phyloP scores from a whole-genome alignment of 2,113 vertebrate species.

The Etheostoma cragini region DNA sequence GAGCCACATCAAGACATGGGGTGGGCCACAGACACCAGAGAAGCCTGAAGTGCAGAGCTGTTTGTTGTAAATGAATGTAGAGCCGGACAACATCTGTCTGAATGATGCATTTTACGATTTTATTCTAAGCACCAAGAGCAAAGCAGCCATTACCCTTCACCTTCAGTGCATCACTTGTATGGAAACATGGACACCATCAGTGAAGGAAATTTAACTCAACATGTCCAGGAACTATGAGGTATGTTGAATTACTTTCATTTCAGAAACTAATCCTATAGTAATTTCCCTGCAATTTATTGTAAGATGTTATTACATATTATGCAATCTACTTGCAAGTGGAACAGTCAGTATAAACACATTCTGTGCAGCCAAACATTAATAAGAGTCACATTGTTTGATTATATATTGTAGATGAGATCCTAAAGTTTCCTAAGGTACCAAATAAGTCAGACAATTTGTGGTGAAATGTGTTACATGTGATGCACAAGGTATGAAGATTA shows the following conservation, averaged over 20 bases:
- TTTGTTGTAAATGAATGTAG: constrained; percentile 25
- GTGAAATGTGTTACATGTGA: not conserved
- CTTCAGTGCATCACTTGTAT: constrained; percentile 72
- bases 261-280: not conserved
- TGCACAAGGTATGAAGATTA: not conserved
- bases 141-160: constrained; percentile 62
- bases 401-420: not conserved
- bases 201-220: constrained; percentile 79
- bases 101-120: constrained; percentile 71
- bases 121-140: constrained; percentile 35
- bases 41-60: constrained; percentile 30
- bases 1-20: constrained; percentile 56
- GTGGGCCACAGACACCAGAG: constrained; percentile 47
- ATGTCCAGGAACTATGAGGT: constrained; percentile 88
- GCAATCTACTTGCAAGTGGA: not conserved
- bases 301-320: not conserved
- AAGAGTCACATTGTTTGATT: not conserved
- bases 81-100: constrained; percentile 51
- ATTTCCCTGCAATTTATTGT: not conserved
- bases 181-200: constrained; percentile 82
- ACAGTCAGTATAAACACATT: not conserved
- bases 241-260: constrained; percentile 26
- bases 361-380: not conserved
- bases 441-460: no score
- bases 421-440: not conserved